Conservation (phyloP, 2,113 vertebrate species). For the Callionymus lyra region DNA sequence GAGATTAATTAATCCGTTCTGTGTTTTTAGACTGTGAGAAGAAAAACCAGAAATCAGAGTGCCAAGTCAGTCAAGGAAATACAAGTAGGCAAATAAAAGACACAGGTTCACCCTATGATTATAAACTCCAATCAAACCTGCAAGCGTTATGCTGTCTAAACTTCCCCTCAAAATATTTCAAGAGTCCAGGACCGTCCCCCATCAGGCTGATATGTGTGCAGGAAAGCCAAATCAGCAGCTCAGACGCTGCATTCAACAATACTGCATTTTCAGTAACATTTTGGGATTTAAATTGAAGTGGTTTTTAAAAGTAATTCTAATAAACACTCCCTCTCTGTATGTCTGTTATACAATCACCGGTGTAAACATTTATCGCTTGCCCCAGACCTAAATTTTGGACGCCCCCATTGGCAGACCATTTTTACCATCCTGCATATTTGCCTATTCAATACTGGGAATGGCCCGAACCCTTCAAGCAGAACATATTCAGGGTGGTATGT, state of each 20-base stretch:
- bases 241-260: conserved; percentile 13
- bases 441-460: conserved; percentile 61
- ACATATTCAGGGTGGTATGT: conserved; percentile 66
- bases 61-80: no score
- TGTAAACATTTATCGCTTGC: conserved; percentile 69
- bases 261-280: conserved; percentile 17
- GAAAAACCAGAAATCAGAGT: no score
- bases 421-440: conserved; percentile 65
- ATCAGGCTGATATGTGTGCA: conserved; percentile 1
- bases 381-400: conserved; percentile 52
- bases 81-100: no score
- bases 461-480: conserved; percentile 72
- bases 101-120: no score
- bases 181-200: no score
- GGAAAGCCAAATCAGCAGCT: conserved; percentile 22
- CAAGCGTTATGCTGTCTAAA: no score
- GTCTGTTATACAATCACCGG: conserved; percentile 55
- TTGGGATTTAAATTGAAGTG: conserved; percentile 52
- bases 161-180: no score
- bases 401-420: conserved; percentile 61
- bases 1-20: no score
- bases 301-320: conserved; percentile 39
- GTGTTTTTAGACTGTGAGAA: no score
- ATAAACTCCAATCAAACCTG: no score
- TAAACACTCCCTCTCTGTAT: conserved; percentile 46